Percentiles rank a stretch among this genome's conserved stretches.
Conservation (phyloP, 1,140 invertebrate genomes). For the Heliconius congener region DNA sequence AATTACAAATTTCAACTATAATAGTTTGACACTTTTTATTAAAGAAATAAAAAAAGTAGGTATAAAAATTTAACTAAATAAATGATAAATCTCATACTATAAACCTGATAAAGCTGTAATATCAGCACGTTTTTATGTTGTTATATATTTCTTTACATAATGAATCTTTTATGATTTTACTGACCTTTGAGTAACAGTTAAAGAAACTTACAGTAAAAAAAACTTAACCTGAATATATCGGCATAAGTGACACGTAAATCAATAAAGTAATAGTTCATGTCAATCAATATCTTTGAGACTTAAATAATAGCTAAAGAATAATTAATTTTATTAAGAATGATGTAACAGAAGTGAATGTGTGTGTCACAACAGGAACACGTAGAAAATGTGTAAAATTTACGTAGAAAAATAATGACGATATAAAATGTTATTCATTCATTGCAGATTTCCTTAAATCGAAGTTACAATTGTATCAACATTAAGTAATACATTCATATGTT, state of each 20-base stretch:
- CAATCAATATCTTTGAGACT: too few relatives aligned
- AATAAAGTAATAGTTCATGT: too few relatives aligned
- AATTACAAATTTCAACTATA: too few relatives aligned
- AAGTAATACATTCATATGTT: background rate
- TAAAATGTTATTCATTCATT: background rate
- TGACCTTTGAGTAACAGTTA: background rate
- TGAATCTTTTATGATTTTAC: background rate
- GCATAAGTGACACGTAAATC: too few relatives aligned
- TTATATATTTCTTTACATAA: too few relatives aligned
- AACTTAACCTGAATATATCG: background rate
- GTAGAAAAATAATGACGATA: background rate
- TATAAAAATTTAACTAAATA: too few relatives aligned
- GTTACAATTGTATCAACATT: background rate
- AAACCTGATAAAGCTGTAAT: too few relatives aligned
- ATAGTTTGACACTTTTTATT: too few relatives aligned
- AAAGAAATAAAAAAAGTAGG: too few relatives aligned
- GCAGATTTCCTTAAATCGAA: background rate
- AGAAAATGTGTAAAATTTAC: background rate
- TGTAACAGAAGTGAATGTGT: background rate
- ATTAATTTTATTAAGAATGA: too few relatives aligned
- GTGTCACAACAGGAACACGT: background rate
- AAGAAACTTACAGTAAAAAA: background rate
- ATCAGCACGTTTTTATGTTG: too few relatives aligned
- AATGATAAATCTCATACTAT: too few relatives aligned
- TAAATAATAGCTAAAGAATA: background rate